Percentiles rank a stretch among this genome's conserved stretches.
phyloP scores from a whole-genome alignment of 1,140 invertebrate species.

The Pseudomyrmex dendroicus region DNA sequence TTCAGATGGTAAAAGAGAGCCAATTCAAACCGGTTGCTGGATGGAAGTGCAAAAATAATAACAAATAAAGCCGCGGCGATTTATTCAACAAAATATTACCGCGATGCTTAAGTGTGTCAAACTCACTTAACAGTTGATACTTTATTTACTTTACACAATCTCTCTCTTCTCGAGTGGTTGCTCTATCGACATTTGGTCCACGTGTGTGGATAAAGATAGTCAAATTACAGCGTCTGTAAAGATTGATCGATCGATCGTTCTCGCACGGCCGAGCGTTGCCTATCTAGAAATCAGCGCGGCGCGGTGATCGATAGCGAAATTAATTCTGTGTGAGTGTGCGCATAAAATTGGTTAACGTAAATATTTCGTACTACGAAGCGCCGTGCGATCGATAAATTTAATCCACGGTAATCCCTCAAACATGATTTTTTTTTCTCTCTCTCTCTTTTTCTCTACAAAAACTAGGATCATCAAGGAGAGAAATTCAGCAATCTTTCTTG shows the following conservation, averaged over 20 bases:
- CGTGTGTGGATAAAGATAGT: background rate
- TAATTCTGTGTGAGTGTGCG: background rate
- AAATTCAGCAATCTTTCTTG: slow-evolving; percentile 19
- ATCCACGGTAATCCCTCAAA: slow-evolving; percentile 25
- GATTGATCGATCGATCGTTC: background rate
- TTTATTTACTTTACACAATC: background rate
- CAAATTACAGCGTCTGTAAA: background rate
- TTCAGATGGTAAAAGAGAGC: no score
- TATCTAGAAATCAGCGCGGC: slow-evolving; percentile 3
- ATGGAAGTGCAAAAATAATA: no score
- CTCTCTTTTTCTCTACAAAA: background rate
- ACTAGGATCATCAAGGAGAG: slow-evolving; percentile 17
- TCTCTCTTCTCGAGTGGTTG: background rate
- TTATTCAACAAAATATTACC: no score
- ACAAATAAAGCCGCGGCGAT: no score
- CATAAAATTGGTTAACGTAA: slow-evolving; percentile 26
- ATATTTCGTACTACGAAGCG: slow-evolving; percentile 24
- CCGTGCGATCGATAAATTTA: slow-evolving; percentile 36
- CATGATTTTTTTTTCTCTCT: background rate
- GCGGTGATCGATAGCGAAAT: slow-evolving; percentile 41
- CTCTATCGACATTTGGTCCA: background rate
- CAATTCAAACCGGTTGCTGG: no score
- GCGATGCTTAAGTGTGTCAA: no score
- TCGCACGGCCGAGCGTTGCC: background rate
- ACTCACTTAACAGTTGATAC: no score